Base-by-base conservation (phyloP, 2,888 invertebrate genomes). In the Argyresthia albistria region DNA sequence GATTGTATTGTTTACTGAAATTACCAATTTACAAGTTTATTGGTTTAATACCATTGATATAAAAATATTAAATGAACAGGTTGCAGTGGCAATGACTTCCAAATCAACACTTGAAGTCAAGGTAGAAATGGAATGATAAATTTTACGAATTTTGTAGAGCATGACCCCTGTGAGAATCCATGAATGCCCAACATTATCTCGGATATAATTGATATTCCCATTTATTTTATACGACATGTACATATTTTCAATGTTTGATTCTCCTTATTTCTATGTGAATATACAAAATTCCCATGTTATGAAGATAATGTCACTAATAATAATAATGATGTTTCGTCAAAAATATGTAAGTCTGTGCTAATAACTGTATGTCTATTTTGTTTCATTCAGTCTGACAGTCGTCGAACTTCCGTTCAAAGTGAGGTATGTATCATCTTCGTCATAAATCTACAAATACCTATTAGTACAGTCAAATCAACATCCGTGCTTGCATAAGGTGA, bases 51-150 rank as follows among this genome's bases (percentile, higher is more conserved):
- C 25, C 25, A 6, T 2, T 25, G 25, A 4, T 25, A 25, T 4
- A 25, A 25, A 39, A 15, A 36, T 35, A 11, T 43, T 45, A 36
- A 67, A 58, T 54, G 65, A 75, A 72, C 81, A 83, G 82, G 77
- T 81, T 55, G 66, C 76, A 60, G 73, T 76, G 47, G 67, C 25
- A 25, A 25, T 25, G 25, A 76, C 46, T 76, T 78, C 65, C 77
- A 74, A 61, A 73, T 53, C 72, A 78, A 59, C 77, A 60, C 67
- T 84, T 55, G 74, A 73, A 73, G 72, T 80, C 35, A 80, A 86
- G 84, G 86, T 86, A 86, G 68, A 70, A 61, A 58, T 12, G 37
- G 15, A 37, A 37, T 12, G 25, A 7, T 35, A 15, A 16, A 35
- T 46, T 25, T 11, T 8, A 8, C 15, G 15, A 15, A 12, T n/a